Base-by-base conservation (phyloP, 2,113 vertebrate genomes). In the Pseudois nayaur region DNA sequence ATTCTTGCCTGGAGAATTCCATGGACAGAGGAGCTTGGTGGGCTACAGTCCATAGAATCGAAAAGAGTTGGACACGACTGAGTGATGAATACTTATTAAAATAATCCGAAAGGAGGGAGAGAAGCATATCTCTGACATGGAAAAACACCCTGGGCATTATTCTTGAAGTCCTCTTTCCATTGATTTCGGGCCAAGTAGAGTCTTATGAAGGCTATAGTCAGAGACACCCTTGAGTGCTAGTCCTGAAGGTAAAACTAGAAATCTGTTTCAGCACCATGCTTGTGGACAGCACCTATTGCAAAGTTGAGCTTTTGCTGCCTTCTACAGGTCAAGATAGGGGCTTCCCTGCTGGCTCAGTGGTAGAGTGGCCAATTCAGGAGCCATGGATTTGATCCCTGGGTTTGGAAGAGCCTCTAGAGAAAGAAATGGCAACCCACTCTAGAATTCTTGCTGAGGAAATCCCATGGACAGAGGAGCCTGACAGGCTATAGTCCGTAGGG, bases 201-300 rank as follows among this genome's bases (percentile, higher is more conserved):
- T 50, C 74, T 33, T 10, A 25, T 54, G 79, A 36, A 45, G 3
- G 11, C 1, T 1, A 19, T 2, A 52, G 3, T 60, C 40, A 27
- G 19, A 23, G 19, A 6, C 31, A 36, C 17, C 19, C 15, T 33
- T 8, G 17, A 54, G 76, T 27, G 13, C 25, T 64, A 2, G 78
- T 94, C 45, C 60, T 2, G 43, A 48, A 89, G 82, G 31, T 25
- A n/a, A 40, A 31, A 11, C 67, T 19, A 2, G 2, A 50, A 7
- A 14, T 93, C 1, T 0, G 16, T 27, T 71, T 96, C 96, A 97
- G 96, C 40, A 90, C 92, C 31, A 7, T 0, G 0, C 5, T 2
- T 45, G 36, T 93, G 94, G 92, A 97, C 83, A 97, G 97, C 87
- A 3, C 78, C 45, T 4, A 5, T 8, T 1, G 2, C 43, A 45